Base-by-base conservation (phyloP, 2,888 invertebrate genomes). In the Malachius bipustulatus region DNA sequence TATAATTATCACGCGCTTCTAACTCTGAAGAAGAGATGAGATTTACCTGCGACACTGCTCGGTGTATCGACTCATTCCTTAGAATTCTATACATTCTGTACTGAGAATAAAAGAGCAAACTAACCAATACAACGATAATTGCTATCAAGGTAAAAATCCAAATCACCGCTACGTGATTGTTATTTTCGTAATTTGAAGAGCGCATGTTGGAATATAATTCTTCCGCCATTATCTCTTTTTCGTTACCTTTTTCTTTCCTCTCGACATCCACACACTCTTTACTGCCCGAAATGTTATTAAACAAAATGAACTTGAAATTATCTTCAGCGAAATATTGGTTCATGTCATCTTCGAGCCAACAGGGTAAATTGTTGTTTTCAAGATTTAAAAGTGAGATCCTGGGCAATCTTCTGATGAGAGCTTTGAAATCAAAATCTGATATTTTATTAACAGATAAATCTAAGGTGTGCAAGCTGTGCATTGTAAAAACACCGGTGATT, bases 381-480 rank as follows among this genome's bases (percentile, higher is more conserved):
- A 62, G 37, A 29, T 45, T 44, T 2, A 62, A 34, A 34, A 53
- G 54, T 1, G 57, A 42, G 3, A 62, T 40, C 13, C 48, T 50
- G 0, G 60, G 60, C 29, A 59, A 40, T 32, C 60, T 47, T 1
- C 50, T 42, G 8, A 56, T 47, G 13, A 62, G 40, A 4, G 46
- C 41, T 8, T 51, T 48, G 40, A 60, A 62, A 39, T 62, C 59
- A 3, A 62, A 38, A 40, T 59, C 51, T 1, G 43, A 43, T 4
- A 62, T 40, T 8, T 50, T 47, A 38, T 62, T 62, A 34, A 46
- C 40, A 0, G 60, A 57, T 3, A 62, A 37, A 42, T 62, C 62
- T 16, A 62, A 38, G 14, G 54, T 51, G 37, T 60, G 55, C 4
- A 62, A 40, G 40, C 50, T 58, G 26, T 51, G 50, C 16, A 62